These are phyloP conservation scores for Cordilura impudica DNA, from an alignment of 2,888 invertebrate genomes.

Conservation along the genomic window DNA sequence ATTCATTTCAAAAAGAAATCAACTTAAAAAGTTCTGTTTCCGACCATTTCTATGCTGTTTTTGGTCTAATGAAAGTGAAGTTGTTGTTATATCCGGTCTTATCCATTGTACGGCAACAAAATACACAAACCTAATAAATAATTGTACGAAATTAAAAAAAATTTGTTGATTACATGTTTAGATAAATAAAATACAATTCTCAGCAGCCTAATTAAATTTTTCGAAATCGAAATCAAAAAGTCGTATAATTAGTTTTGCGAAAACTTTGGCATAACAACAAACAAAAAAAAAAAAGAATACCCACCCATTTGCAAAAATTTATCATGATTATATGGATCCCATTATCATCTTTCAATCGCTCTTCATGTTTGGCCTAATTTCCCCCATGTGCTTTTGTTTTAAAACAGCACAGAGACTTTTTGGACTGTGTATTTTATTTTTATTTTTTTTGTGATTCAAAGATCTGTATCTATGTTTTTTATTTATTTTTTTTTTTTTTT, in stretches of 20 bases:
- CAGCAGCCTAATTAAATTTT: slow-evolving; percentile 36
- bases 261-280: neutral
- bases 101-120: too few relatives aligned
- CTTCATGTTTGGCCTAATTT: slow-evolving; percentile 57
- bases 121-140: too few relatives aligned
- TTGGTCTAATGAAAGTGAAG: too few relatives aligned
- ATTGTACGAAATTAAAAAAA: too few relatives aligned
- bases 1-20: too few relatives aligned
- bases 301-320: slow-evolving; percentile 12
- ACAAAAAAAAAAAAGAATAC: slow-evolving; percentile 9
- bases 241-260: neutral
- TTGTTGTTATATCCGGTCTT: too few relatives aligned
- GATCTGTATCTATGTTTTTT: slow-evolving; percentile 42
- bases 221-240: neutral
- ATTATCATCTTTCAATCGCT: slow-evolving; percentile 42
- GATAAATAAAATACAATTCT: too few relatives aligned
- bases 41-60: too few relatives aligned
- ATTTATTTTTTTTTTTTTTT: slow-evolving; percentile 1
- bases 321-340: slow-evolving; percentile 46
- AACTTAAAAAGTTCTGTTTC: too few relatives aligned
- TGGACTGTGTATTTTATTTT: neutral
- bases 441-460: slow-evolving; percentile 3
- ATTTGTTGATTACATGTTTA: too few relatives aligned
- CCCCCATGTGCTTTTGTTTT: slow-evolving; percentile 42
- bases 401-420: neutral